Evolutionary conservation across 2,113 vertebrate genomes (phyloP).

Genomic region (Notothenia rossii): DNA sequence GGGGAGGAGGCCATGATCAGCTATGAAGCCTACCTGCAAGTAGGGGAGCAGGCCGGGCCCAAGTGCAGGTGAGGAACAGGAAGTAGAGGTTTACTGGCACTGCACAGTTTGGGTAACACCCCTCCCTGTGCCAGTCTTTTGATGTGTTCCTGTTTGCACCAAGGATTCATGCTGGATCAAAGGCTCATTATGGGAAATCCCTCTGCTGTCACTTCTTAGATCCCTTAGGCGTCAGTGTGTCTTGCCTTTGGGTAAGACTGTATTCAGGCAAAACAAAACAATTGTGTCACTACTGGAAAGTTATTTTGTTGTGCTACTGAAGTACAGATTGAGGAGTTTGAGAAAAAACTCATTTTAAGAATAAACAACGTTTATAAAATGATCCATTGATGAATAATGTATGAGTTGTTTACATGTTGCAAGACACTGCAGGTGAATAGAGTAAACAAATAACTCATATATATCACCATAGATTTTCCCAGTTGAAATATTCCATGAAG

Average conservation of each 20-base stretch:
- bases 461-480: too few species aligned
- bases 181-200: constrained; percentile 1
- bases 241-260: neutral
- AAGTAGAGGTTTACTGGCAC: neutral
- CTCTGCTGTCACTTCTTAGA: neutral
- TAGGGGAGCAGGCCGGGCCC: constrained; percentile 92
- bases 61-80: constrained; percentile 92
- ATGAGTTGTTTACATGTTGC: too few species aligned
- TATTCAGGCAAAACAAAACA: neutral
- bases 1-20: constrained; percentile 98
- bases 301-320: too few species aligned
- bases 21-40: constrained; percentile 94
- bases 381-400: too few species aligned
- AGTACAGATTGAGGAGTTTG: too few species aligned
- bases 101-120: neutral
- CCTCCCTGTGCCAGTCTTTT: neutral
- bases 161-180: constrained; percentile 2
- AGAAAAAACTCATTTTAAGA: too few species aligned
- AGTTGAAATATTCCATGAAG: too few species aligned
- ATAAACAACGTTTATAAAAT: too few species aligned
- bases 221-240: neutral
- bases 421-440: too few species aligned
- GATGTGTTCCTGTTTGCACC: neutral
- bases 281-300: neutral
- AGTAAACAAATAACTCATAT: too few species aligned